Evolutionary conservation across 2,888 invertebrate species (phyloP).

Genomic region (Diogma glabrata): DNA sequence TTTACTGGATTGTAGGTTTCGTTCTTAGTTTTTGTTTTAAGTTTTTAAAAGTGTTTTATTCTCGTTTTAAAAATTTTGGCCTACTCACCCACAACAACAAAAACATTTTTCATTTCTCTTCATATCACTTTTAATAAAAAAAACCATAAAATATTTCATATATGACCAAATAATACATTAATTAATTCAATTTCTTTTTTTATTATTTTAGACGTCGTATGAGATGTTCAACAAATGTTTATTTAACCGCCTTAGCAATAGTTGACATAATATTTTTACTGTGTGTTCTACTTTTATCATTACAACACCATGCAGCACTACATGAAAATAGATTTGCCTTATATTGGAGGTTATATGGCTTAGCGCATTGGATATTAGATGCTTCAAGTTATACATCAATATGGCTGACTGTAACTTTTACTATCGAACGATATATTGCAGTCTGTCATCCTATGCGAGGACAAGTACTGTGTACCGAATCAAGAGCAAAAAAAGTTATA

Average conservation of each 20-base stretch:
- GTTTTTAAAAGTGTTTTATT: no score
- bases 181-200: conserved; percentile 11
- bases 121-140: no score
- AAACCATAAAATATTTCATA: no score
- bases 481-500: conserved; percentile 54
- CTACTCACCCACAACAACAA: no score
- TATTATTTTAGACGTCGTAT: conserved; percentile 44
- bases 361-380: conserved; percentile 52
- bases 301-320: conserved; percentile 46
- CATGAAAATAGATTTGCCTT: conserved; percentile 39
- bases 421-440: conserved; percentile 63
- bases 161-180: no score
- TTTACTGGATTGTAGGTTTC: no score
- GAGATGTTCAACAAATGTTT: conserved; percentile 63
- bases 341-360: conserved; percentile 49
- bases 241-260: conserved; percentile 58
- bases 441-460: conserved; percentile 63
- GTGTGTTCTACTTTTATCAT: conserved; percentile 49
- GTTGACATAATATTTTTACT: conserved; percentile 59
- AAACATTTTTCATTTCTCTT: no score
- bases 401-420: conserved; percentile 65
- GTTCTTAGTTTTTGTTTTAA: no score
- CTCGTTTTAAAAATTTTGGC: no score
- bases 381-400: conserved; percentile 58
- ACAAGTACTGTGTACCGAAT: conserved; percentile 55